A percentile compares a stretch with the other conserved stretches of the same genome.
These are phyloP conservation scores for Orchestia grillus DNA, from an alignment of 1,140 invertebrate species.

Conservation along the genomic window DNA sequence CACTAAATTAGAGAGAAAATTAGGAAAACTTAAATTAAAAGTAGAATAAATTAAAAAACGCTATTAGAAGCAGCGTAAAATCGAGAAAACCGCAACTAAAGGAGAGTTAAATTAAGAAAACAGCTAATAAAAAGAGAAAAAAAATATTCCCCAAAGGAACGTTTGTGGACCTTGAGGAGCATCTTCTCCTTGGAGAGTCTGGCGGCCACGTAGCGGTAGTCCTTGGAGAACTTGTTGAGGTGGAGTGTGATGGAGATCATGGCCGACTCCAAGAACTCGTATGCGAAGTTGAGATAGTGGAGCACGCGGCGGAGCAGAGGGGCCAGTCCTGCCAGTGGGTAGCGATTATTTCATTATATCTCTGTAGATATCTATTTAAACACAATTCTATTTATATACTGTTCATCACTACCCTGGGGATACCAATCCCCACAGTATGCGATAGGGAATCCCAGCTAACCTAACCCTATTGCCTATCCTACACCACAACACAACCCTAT, in stretches of 20 bases:
- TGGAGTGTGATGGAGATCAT: slow-evolving; percentile 89
- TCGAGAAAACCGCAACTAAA: too few relatives aligned
- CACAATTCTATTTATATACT: too few relatives aligned
- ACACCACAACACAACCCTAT: too few relatives aligned
- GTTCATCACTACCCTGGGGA: too few relatives aligned
- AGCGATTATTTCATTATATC: background rate
- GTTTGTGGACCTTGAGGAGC: slow-evolving; percentile 80
- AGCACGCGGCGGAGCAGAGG: slow-evolving; percentile 66
- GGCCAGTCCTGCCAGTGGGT: slow-evolving; percentile 62
- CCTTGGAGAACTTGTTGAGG: slow-evolving; percentile 88
- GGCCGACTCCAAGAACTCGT: slow-evolving; percentile 83
- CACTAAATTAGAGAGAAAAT: too few relatives aligned
- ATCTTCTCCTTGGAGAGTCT: slow-evolving; percentile 79
- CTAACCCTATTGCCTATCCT: too few relatives aligned
- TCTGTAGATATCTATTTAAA: too few relatives aligned
- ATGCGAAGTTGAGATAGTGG: slow-evolving; percentile 75
- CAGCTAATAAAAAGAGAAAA: background rate
- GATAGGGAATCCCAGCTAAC: too few relatives aligned
- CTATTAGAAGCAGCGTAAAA: too few relatives aligned
- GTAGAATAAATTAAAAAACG: too few relatives aligned
- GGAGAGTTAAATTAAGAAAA: background rate
- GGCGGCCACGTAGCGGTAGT: slow-evolving; percentile 92
- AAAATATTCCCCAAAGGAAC: background rate
- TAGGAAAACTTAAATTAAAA: too few relatives aligned
- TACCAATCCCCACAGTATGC: too few relatives aligned